Evolutionary conservation across 2,797 vertebrate species (phyloP).

Genomic region (Gambelia wislizenii): DNA sequence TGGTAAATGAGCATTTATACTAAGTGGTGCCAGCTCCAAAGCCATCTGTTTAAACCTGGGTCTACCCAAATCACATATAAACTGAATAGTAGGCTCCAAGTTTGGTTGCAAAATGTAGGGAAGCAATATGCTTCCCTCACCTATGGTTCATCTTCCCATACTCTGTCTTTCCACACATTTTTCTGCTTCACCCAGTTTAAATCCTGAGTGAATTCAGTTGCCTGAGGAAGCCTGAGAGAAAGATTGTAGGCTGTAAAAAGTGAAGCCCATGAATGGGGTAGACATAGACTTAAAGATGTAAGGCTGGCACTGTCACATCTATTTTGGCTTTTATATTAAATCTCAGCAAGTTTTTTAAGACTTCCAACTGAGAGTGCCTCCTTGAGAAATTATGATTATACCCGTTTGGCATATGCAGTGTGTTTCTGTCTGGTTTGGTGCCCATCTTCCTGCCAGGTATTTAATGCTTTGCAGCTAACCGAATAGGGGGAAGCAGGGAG

Average conservation of each 20-base stretch:
- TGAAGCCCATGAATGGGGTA: not conserved
- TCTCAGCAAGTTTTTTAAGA: not conserved
- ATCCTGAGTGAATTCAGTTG: not conserved
- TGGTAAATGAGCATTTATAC: not conserved
- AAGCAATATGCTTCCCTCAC: not conserved
- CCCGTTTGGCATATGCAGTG: no score
- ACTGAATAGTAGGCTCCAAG: no score
- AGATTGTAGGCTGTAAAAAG: not conserved
- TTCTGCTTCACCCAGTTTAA: not conserved
- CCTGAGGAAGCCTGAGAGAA: no score
- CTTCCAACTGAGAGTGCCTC: not conserved
- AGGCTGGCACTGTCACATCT: not conserved
- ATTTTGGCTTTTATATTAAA: not conserved
- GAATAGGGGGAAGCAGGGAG: no score
- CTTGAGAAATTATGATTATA: not conserved
- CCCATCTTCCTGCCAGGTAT: no score
- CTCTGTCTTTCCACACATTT: no score
- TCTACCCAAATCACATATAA: not conserved
- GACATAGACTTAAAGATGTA: not conserved
- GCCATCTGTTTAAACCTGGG: not conserved
- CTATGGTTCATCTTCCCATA: not conserved
- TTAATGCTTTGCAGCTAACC: no score
- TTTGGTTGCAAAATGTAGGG: not conserved
- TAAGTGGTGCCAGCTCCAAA: not conserved
- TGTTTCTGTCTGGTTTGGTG: no score